Evolutionary conservation across 1,140 invertebrate genomes (phyloP), one percentile per base, ranked within the genome.

Genomic region (Aethina tumida): DNA sequence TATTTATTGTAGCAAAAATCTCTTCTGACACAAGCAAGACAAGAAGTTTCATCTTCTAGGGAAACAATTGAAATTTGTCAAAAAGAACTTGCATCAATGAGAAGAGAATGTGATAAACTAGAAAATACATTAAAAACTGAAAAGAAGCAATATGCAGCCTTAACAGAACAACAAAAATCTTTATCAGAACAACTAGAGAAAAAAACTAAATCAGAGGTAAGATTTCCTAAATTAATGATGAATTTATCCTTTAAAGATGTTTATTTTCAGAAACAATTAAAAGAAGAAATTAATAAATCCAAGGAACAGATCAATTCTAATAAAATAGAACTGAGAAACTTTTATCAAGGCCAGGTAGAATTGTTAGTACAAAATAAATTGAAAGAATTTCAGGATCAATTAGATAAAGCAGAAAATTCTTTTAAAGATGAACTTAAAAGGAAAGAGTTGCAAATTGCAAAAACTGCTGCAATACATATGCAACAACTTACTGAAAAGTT

Each of bases 311-410:
- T 81, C 7, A 80, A 85, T 28, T 61, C 71, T 5, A 74, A 75
- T 35, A 77, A 77, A 47, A 61, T 65, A 5, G 78, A 84, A 40
- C 58, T 85, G 6, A 75, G 79, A 50, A 68, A 71, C 13, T 74
- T 81, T 49, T 88, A 86, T 52, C 84, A 88, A 54, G 76, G 77
- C 38, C 83, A 88, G 63, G 63, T 88, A 17, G 82, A 88, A 38
- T 69, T 75, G 26, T 77, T 84, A 2, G 81, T 88, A 2, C 67
- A 75, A 39, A 69, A 70, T 10, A 88, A 88, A 58, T 56, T 85
- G 32, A 71, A 75, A 47, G 82, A 88, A 58, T 86, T 86, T 54
- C 82, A 86, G 55, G 59, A 54, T 4, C 81, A 86, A 58, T 63
- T 86, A 8, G 81, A 86, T 43, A 55, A 67, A 13, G 75, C 74